These are phyloP conservation scores for Drosophila phalerata DNA, from an alignment of 2,888 invertebrate species.

Conservation along the genomic window DNA sequence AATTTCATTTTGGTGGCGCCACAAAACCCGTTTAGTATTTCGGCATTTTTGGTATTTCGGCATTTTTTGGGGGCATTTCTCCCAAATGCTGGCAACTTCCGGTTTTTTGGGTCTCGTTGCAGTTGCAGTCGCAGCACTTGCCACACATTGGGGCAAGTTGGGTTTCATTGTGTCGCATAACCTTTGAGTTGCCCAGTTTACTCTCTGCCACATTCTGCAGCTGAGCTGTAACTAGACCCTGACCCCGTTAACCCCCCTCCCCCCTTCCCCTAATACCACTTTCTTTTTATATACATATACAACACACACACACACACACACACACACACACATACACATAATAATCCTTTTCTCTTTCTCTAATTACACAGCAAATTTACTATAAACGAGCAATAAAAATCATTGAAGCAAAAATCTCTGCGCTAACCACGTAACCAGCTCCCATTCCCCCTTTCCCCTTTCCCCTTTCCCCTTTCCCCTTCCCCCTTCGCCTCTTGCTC, in stretches of 20 bases:
- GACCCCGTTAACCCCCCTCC: constrained; percentile 7
- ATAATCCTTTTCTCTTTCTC: constrained; percentile 59
- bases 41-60: constrained; percentile 23
- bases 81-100: constrained; percentile 37
- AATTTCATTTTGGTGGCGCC: constrained; percentile 66
- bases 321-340: constrained; percentile 27
- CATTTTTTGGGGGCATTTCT: constrained; percentile 7
- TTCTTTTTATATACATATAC: background rate
- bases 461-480: background rate
- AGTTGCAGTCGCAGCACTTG: constrained; percentile 19
- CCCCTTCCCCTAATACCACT: background rate
- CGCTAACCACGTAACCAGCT: constrained; percentile 53
- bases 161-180: constrained; percentile 55
- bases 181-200: constrained; percentile 11
- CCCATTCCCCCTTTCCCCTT: background rate
- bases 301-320: background rate
- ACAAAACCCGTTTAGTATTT: constrained; percentile 58
- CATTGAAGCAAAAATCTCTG: constrained; percentile 80
- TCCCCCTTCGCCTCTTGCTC: background rate
- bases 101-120: constrained; percentile 21
- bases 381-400: constrained; percentile 81
- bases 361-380: constrained; percentile 80
- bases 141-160: constrained; percentile 19
- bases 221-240: constrained; percentile 16
- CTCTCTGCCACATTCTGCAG: constrained; percentile 8